phyloP scores from a whole-genome alignment of 1,140 invertebrate genomes.

The Camponotus vicinus region DNA sequence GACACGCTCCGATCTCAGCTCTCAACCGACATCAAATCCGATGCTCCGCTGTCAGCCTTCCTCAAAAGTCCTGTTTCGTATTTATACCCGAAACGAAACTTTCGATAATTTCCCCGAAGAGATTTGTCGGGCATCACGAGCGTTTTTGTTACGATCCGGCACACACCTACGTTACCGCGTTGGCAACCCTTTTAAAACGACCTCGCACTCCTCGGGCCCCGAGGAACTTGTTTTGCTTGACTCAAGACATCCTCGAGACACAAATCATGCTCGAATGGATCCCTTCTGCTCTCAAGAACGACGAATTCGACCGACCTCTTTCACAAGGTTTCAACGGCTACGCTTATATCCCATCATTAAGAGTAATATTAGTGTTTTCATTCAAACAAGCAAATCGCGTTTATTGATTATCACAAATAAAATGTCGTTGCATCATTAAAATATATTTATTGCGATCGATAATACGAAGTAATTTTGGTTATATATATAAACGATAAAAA shows the following conservation, averaged over 20 bases:
- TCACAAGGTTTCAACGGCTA: constrained; percentile 56
- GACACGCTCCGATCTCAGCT: constrained; percentile 40
- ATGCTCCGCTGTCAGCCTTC: constrained; percentile 53
- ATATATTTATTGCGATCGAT: not conserved
- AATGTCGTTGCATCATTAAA: constrained; percentile 11
- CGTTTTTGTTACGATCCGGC: constrained; percentile 53
- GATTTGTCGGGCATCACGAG: constrained; percentile 52
- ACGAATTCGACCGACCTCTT: constrained; percentile 65
- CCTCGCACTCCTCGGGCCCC: constrained; percentile 6
- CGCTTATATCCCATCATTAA: constrained; percentile 7
- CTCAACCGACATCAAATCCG: constrained; percentile 35
- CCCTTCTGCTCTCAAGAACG: constrained; percentile 55
- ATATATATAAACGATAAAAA: not conserved
- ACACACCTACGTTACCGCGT: constrained; percentile 43
- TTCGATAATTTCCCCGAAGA: constrained; percentile 59
- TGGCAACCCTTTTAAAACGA: constrained; percentile 63
- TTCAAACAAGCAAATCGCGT: constrained; percentile 16
- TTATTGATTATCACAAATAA: constrained; percentile 2
- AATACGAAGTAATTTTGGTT: not conserved
- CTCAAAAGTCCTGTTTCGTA: constrained; percentile 45
- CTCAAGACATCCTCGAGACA: constrained; percentile 48
- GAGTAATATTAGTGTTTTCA: constrained; percentile 33
- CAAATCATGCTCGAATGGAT: constrained; percentile 64
- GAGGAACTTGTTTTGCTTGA: constrained; percentile 44
- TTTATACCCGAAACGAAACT: constrained; percentile 63